Percentiles rank a stretch among this genome's conserved stretches.
phyloP scores from a whole-genome alignment of 1,140 invertebrate genomes.

The Muscidifurax raptorellus region DNA sequence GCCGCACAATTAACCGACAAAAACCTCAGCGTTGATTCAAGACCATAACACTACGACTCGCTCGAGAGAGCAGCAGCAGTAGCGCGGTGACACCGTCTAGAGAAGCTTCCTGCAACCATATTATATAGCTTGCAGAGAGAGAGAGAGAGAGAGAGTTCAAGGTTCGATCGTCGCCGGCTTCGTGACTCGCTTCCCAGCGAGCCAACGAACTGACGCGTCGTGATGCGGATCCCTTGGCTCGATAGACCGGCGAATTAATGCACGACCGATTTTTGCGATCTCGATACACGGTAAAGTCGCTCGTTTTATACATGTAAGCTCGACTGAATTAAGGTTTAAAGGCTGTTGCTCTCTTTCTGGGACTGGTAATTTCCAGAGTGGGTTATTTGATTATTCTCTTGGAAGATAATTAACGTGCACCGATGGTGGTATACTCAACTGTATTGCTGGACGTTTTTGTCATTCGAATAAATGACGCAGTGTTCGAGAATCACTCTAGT shows the following conservation, averaged over 20 bases:
- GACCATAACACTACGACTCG: not conserved
- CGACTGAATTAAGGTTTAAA: too few relatives aligned
- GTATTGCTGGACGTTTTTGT: not conserved
- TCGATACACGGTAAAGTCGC: too few relatives aligned
- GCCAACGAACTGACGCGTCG: conserved; percentile 9
- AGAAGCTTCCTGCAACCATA: conserved; percentile 12
- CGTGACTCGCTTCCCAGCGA: conserved; percentile 1
- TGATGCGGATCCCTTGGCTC: not conserved
- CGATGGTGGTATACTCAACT: not conserved
- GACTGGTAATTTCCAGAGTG: too few relatives aligned
- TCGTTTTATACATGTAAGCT: too few relatives aligned
- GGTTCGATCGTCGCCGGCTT: conserved; percentile 16
- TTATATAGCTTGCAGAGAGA: not conserved
- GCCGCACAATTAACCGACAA: not conserved
- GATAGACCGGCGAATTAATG: not conserved
- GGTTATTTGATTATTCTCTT: too few relatives aligned
- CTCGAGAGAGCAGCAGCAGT: not conserved
- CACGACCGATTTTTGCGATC: not conserved
- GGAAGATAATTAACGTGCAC: too few relatives aligned
- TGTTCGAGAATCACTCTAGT: not conserved
- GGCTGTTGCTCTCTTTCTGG: too few relatives aligned
- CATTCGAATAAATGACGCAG: not conserved
- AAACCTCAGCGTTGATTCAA: not conserved
- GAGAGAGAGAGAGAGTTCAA: not conserved
- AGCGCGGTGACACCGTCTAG: not conserved